Evolutionary conservation across 2,113 vertebrate species (phyloP), one percentile per base, ranked within the genome.

Genomic region (Tetrax tetrax): DNA sequence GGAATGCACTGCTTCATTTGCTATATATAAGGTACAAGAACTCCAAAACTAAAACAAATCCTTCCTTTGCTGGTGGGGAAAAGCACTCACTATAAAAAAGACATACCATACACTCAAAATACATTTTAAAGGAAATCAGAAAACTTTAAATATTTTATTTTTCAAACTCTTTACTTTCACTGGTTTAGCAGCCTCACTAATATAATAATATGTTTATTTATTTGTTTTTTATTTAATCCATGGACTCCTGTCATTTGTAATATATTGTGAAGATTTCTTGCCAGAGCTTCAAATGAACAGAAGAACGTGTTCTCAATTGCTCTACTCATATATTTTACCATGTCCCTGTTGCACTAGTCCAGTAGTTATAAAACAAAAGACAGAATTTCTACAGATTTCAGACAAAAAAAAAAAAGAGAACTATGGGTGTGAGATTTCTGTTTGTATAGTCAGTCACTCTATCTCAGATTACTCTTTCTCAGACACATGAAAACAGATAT

Each of bases 61-160:
- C 7, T 14, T 81, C 18, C 10, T 35, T 71, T 37, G 20, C 35
- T 41, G 38, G 61, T 23, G 41, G 28, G 28, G 27, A 92, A 66
- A 31, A 94, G n/a, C 31, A 41, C 31, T 95, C 85, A 86, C 35
- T 93, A 25, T 64, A 89, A 96, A 93, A 93, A 89, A 82, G 43
- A 59, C n/a, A 78, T 37, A 54, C 10, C 54, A 69, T n/a, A 48
- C 48, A 78, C 48, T 53, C n/a, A 59, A 91, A 53, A 53, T 64
- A 75, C 41, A 33, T n/a, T 47, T 57, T 53, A 91, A 93, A 93
- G 81, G 45, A 95, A 69, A 31, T 41, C n/a, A 76, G 85, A 91
- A 93, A 53, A 53, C 29, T 69, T 86, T 43, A 81, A 81, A 48
- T 65, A 82, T 69, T 41, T 70, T 89, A 50, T 63, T 87, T 94